Percentiles rank a stretch among this genome's conserved stretches.
Conservation (phyloP, 2,888 invertebrate species). For the Schizotus pectinicornis region DNA sequence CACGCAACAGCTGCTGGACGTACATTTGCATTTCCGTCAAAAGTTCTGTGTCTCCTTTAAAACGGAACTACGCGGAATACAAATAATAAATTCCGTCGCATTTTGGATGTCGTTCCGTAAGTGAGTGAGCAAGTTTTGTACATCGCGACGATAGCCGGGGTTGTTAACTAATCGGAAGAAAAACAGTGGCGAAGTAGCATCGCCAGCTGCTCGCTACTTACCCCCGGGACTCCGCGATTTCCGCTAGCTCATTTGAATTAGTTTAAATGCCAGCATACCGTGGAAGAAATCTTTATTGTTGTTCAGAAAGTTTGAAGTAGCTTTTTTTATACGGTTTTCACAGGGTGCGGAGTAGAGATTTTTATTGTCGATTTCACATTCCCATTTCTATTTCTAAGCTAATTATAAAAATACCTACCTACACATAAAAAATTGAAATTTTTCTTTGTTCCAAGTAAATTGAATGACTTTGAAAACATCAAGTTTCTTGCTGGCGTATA, state of each 20-base stretch:
- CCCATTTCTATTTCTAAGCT: too few relatives aligned
- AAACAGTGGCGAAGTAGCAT: constrained; percentile 17
- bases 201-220: constrained; percentile 15
- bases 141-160: constrained; percentile 3
- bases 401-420: too few relatives aligned
- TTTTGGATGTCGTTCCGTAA: background rate
- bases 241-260: constrained; percentile 19
- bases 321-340: too few relatives aligned
- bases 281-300: too few relatives aligned
- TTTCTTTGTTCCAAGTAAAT: too few relatives aligned
- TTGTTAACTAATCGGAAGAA: constrained; percentile 24
- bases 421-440: too few relatives aligned
- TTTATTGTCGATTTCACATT: too few relatives aligned
- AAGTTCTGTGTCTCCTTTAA: constrained; percentile 39
- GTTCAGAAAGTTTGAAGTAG: too few relatives aligned
- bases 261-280: constrained; percentile 3
- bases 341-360: too few relatives aligned
- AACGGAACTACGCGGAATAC: constrained; percentile 33
- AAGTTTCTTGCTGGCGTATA: too few relatives aligned
- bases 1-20: constrained; percentile 43
- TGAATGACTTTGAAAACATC: too few relatives aligned
- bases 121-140: constrained; percentile 12
- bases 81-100: constrained; percentile 39
- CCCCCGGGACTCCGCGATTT: constrained; percentile 1
- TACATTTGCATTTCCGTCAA: constrained; percentile 40